Conservation (phyloP, 2,888 invertebrate genomes). For the Brenthis daphne region DNA sequence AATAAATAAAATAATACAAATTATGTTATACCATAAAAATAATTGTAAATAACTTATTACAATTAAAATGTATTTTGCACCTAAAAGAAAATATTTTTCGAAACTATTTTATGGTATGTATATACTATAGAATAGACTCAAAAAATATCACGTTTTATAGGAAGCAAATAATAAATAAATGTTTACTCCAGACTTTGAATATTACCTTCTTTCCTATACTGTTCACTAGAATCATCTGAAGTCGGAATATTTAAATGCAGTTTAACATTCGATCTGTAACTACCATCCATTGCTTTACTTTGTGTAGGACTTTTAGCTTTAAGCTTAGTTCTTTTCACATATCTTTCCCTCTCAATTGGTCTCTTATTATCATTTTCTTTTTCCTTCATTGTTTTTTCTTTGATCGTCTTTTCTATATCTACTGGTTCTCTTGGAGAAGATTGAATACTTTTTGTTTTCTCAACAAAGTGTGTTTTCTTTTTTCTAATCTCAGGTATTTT, state of each 20-base stretch:
- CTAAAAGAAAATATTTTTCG: no score
- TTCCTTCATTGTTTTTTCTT: slow-evolving; percentile 68
- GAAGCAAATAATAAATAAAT: no score
- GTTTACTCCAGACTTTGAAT: not conserved
- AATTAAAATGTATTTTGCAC: no score
- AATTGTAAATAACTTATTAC: no score
- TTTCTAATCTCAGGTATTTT: slow-evolving; percentile 64
- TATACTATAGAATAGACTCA: no score
- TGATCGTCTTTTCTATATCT: slow-evolving; percentile 68
- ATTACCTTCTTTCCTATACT: slow-evolving; percentile 74
- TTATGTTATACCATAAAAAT: not conserved
- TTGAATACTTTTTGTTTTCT: slow-evolving; percentile 70
- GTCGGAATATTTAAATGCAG: slow-evolving; percentile 82
- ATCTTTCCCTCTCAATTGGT: slow-evolving; percentile 71
- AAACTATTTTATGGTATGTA: no score
- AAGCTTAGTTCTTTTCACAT: slow-evolving; percentile 74
- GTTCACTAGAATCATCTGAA: slow-evolving; percentile 84
- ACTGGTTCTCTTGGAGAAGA: slow-evolving; percentile 70
- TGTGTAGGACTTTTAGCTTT: slow-evolving; percentile 79
- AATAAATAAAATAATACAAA: not conserved
- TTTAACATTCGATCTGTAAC: slow-evolving; percentile 76
- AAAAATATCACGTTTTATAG: no score
- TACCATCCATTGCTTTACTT: slow-evolving; percentile 61
- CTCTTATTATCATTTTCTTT: slow-evolving; percentile 67
- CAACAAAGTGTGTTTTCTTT: slow-evolving; percentile 76